A percentile compares a stretch with the other conserved stretches of the same genome.
Evolutionary conservation across 1,140 invertebrate genomes (phyloP).

Genomic region (Drosophila dunni): DNA sequence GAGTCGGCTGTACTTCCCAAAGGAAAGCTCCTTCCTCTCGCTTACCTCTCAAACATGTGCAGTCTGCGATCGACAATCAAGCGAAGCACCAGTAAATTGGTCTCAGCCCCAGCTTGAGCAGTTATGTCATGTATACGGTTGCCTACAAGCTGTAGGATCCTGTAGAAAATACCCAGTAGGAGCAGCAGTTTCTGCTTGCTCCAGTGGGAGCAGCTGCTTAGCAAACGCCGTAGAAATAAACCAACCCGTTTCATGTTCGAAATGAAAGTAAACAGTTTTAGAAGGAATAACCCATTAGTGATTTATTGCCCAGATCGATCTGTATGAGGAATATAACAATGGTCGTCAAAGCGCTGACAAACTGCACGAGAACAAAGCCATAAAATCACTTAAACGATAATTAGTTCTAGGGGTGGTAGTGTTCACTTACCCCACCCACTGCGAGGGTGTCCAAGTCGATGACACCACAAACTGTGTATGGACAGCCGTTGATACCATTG

Average conservation of each 20-base stretch:
- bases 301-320: conserved; percentile 74
- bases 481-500: conserved; percentile 8
- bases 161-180: neutral
- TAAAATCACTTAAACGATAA: conserved; percentile 4
- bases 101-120: conserved; percentile 62
- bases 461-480: conserved; percentile 55
- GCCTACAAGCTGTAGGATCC: neutral
- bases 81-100: conserved; percentile 65
- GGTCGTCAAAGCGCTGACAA: conserved; percentile 61
- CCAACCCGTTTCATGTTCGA: conserved; percentile 15
- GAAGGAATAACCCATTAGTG: conserved; percentile 56
- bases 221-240: conserved; percentile 8
- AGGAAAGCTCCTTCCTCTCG: neutral
- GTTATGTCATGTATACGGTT: conserved; percentile 40
- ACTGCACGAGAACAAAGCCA: conserved; percentile 53
- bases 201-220: conserved; percentile 8
- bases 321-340: conserved; percentile 80
- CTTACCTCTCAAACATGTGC: conserved; percentile 62
- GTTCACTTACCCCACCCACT: conserved; percentile 68
- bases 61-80: conserved; percentile 56
- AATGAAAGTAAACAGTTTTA: conserved; percentile 22
- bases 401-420: neutral
- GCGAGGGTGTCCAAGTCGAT: conserved; percentile 66
- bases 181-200: neutral
- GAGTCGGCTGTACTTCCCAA: no score